Base-by-base conservation (phyloP, 2,888 invertebrate genomes). In the Cephonodes hylas region DNA sequence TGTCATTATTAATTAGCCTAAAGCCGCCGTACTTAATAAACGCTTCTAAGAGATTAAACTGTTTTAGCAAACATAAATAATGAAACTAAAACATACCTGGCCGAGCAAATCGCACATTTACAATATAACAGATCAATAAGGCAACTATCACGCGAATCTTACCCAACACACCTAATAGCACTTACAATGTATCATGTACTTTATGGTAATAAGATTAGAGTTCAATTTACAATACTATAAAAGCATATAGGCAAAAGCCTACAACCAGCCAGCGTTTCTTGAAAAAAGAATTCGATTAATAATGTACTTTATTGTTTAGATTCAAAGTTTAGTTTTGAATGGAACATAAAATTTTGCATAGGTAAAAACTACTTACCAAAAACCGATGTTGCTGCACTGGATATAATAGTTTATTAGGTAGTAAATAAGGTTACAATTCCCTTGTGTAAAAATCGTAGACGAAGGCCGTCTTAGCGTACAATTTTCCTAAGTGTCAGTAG, bases 401-500 rank as follows among this genome's bases (percentile, higher is more conserved):
- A 53, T 53, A 18, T 4, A 20, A 3, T 31, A 8, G 27, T 53
- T 53, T 53, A 53, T 31, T n/a, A 4, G 3, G 31, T 31, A 27
- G 27, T 8, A 18, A 27, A 53, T 53, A 53, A 31, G 31, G 53
- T 53, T 15, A 31, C 27, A 53, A 27, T 53, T 53, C 18, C 10
- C 27, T 31, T 31, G 18, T 15, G 8, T 31, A 5, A 18, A 10
- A 18, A 3, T 8, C 3, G 15, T 53, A 31, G 53, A 53, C 48
- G 53, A 18, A 31, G 31, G 31, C 53, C 53, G 27, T 53, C 31
- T 31, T 31, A n/a, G 23, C 23, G 65, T 71, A 75, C 68, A 77
- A 73, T 79, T 79, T 79, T 70, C 76, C 66, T 63, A 70, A 75
- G 74, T 76, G 75, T 74, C 75, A 67, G 75, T 68, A 70, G 71